Conservation (phyloP, 2,797 vertebrate species). For the Cossypha polioptera region DNA sequence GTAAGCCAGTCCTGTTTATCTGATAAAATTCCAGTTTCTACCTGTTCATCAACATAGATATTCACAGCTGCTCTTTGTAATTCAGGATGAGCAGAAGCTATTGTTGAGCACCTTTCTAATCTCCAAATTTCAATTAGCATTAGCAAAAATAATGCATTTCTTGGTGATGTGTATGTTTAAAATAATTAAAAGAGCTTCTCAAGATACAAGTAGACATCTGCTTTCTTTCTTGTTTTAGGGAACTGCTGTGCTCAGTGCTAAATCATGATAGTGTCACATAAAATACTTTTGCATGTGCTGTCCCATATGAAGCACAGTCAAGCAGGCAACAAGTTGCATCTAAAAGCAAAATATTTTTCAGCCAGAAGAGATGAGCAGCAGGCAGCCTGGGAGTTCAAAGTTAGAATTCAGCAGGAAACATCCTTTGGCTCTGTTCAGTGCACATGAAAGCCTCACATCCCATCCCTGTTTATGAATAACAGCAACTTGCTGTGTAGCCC, state of each 20-base stretch:
- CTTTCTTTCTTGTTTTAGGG: background rate
- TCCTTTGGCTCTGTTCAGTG: background rate
- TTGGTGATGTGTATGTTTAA: background rate
- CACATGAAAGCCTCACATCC: background rate
- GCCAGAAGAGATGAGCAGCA: background rate
- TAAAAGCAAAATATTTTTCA: background rate
- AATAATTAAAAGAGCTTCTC: background rate
- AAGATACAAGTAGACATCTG: background rate
- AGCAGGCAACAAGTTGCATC: background rate
- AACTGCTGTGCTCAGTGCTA: background rate
- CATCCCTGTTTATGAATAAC: background rate
- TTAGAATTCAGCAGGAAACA: background rate
- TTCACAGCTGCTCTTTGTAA: background rate
- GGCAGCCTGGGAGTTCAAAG: conserved; percentile 35
- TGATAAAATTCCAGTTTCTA: background rate
- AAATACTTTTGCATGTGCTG: background rate
- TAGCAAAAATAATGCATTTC: background rate
- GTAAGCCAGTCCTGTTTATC: background rate
- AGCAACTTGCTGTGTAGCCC: background rate
- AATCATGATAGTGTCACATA: background rate
- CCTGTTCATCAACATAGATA: accelerated
- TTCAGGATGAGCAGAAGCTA: background rate
- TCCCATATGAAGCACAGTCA: background rate
- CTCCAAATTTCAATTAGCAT: background rate
- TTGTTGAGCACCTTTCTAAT: background rate